Base-by-base conservation (phyloP, 2,797 vertebrate species). In the Taenioides sp. region DNA sequence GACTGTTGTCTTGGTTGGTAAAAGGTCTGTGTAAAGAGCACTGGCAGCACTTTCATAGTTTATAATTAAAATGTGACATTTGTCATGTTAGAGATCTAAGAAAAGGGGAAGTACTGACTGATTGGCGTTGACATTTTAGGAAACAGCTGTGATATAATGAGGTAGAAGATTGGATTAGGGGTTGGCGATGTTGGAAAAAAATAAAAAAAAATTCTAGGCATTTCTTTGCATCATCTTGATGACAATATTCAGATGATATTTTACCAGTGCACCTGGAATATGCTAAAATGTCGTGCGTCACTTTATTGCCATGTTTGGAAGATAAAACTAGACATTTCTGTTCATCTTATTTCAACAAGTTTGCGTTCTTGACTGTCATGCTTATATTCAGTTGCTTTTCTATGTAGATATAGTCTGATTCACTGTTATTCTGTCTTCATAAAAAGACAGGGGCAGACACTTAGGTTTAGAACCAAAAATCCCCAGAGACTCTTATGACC, bases 21-120 rank as follows among this genome's bases (percentile, higher is more conserved):
- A 79, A 78, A 0, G 20, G 76, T 43, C 57, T 74, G 47, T 17
- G 25, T 74, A 80, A 84, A 80, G 76, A 84, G 57, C 72, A 68
- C 64, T 84, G 20, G 64, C 3, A 31, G 75, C 84, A 77, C 58
- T 67, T 37, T 37, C 2, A 37, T 37, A 37, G 1, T 37, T 37
- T 37, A 37, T 37, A 37, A 37, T 37, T 37, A 37, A 37, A 37
- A 37, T 10, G 34, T 10, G 34, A 37, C 34, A 37, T 37, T 37
- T 37, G 34, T 7, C 9, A 37, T 37, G 34, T 37, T 10, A 9
- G 34, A 37, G 34, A 37, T 37, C 10, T 10, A 37, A 37, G 34
- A 37, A 37, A 37, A 37, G 34, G 34, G 34, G 9, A 10, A 37
- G 14, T 47, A 47, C 75, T 16, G 2, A 0, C 2, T 67, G 14